Conservation (phyloP, 2,113 vertebrate genomes). For the Riparia riparia region DNA sequence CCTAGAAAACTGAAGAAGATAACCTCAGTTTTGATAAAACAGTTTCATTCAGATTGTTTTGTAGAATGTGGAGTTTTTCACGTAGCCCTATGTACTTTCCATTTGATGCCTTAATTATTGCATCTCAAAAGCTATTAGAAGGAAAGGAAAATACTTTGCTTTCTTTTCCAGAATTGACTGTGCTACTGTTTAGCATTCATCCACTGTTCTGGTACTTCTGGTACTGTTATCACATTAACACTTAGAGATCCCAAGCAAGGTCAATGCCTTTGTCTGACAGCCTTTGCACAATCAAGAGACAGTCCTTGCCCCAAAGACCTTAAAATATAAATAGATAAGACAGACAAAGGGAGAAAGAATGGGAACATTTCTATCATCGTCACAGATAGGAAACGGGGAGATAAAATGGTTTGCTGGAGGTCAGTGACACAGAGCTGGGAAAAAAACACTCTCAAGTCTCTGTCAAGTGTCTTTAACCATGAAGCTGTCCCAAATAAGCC, state of each 20-base stretch:
- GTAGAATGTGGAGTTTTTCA: not conserved
- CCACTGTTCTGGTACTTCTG: not conserved
- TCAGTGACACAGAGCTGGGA: slow-evolving; percentile 31
- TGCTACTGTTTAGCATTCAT: not conserved
- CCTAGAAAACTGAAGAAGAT: not conserved
- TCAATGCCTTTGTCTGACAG: slow-evolving; percentile 44
- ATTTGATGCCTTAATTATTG: not conserved
- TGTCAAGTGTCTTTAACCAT: not conserved
- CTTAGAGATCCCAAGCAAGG: slow-evolving; percentile 38
- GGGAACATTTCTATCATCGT: slow-evolving; percentile 42
- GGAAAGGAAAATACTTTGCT: not conserved
- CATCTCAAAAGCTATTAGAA: not conserved
- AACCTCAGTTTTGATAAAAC: not conserved
- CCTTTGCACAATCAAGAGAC: slow-evolving; percentile 46
- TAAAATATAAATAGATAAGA: slow-evolving; percentile 70
- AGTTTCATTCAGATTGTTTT: not conserved
- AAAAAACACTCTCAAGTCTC: slow-evolving; percentile 13
- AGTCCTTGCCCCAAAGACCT: slow-evolving; percentile 63
- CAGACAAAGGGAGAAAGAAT: slow-evolving; percentile 58
- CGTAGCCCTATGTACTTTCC: not conserved
- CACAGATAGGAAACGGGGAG: slow-evolving; percentile 14
- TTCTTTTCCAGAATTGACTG: not conserved
- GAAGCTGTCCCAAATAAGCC: not conserved
- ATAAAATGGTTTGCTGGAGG: slow-evolving; percentile 59
- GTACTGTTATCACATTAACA: slow-evolving; percentile 35